Conservation (phyloP, 1,140 invertebrate species). For the Paracyclopina nana region DNA sequence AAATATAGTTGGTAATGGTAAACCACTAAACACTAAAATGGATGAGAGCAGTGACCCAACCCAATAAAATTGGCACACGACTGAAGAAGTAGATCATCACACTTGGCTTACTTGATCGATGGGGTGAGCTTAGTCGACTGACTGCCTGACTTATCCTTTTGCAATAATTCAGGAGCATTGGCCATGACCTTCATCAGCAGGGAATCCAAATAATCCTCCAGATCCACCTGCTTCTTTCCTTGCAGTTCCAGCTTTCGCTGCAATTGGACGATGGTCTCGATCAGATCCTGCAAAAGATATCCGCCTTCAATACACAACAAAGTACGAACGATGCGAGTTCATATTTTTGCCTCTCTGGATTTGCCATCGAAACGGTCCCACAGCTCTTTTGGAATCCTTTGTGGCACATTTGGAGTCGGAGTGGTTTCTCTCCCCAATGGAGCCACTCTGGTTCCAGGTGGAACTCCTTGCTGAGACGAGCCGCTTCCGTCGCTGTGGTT, state of each 20-base stretch:
- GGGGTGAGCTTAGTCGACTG: no score
- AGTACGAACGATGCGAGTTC: not conserved
- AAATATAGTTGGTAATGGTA: no score
- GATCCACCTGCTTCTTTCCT: not conserved
- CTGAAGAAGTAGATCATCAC: no score
- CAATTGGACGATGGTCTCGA: not conserved
- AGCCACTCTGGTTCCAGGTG: constrained; percentile 1
- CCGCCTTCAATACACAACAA: not conserved
- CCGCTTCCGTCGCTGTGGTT: not conserved
- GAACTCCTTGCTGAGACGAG: not conserved
- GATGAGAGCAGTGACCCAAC: no score
- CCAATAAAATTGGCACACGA: no score
- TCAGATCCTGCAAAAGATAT: not conserved
- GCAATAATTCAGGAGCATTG: not conserved
- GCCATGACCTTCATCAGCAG: not conserved
- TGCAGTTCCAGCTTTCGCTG: not conserved
- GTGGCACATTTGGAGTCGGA: not conserved
- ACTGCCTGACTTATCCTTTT: not conserved
- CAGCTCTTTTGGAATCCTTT: not conserved
- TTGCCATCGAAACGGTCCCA: not conserved
- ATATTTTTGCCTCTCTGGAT: not conserved
- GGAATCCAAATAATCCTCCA: not conserved
- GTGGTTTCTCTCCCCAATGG: constrained; percentile 2
- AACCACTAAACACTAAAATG: no score
- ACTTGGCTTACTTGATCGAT: no score